Evolutionary conservation across 2,113 vertebrate genomes (phyloP), one percentile per base, ranked within the genome.

Genomic region (Leptobrachium leishanense): DNA sequence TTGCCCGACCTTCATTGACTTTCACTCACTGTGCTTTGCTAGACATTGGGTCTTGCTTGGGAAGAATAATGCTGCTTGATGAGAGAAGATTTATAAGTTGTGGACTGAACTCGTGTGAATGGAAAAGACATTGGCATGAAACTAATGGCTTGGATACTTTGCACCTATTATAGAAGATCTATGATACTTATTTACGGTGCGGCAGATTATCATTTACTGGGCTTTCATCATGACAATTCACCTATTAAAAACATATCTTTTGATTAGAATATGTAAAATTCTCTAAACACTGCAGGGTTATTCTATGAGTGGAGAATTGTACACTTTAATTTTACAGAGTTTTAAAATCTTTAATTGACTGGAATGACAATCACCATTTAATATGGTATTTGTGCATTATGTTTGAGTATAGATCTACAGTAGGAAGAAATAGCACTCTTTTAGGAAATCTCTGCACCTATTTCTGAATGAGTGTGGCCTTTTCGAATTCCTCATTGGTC

Each of bases 61-160:
- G 81, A 86, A 87, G 88, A 89, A 82, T 86, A 83, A 88, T 84
- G 87, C 8, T 82, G 75, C 63, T 72, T 88, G 84, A 89, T 85
- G 85, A 87, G 82, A 85, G 89, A 39, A 86, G 84, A 87, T 88
- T 84, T 86, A 66, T 88, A 88, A 89, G 86, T 82, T 86, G 86
- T 77, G 83, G 70, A 84, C 78, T 90, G 87, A 88, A 88, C 76
- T 76, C 83, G 0, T 84, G 75, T 86, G 83, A 90, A 87, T 86
- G 75, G 82, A 68, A 89, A 89, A 89, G 76, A 88, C 0, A 1
- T 3, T 84, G 80, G 72, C 73, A 80, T 86, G 84, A 83, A 91
- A 88, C 85, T 85, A 90, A 89, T 81, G 71, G 72, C 72, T 85
- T 1, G 82, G 80, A 83, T 81, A 84, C 81, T 79, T 82, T 82